These are phyloP conservation scores for Dorcus hopei DNA, from an alignment of 2,888 invertebrate species.

Conservation along the genomic window DNA sequence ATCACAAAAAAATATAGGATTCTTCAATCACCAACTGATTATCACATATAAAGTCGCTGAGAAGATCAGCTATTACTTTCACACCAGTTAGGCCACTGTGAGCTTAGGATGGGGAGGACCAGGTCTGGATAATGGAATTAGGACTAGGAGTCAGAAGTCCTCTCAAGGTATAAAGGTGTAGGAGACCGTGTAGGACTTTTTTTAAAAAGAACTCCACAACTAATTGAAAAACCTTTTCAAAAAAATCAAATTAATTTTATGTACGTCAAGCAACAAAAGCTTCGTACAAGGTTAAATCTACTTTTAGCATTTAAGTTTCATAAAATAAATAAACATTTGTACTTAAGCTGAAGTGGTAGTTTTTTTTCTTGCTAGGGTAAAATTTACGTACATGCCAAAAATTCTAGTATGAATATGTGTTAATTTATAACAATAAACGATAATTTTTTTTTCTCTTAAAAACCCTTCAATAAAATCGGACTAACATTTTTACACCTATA, in stretches of 20 bases:
- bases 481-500: conserved; percentile 32
- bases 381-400: conserved; percentile 1
- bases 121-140: conserved; percentile 21
- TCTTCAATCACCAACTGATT: conserved; percentile 41
- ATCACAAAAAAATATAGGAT: conserved; percentile 22
- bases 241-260: background rate
- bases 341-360: conserved; percentile 8
- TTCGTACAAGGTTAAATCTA: background rate
- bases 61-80: conserved; percentile 3
- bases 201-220: background rate
- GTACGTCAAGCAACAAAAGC: conserved; percentile 1
- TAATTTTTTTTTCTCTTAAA: conserved; percentile 4
- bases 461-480: conserved; percentile 10
- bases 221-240: background rate
- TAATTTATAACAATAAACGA: too few relatives aligned
- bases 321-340: conserved; percentile 11
- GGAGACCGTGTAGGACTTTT: conserved; percentile 18
- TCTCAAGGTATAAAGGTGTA: conserved; percentile 39
- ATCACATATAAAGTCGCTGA: conserved; percentile 36
- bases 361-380: conserved; percentile 2
- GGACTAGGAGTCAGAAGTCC: conserved; percentile 48
- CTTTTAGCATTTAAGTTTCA: conserved; percentile 6
- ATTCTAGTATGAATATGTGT: too few relatives aligned
- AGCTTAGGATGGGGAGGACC: conserved; percentile 29
- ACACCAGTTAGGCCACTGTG: conserved; percentile 30